Conservation (phyloP, 2,113 vertebrate species). For the Bagarius yarrelli region DNA sequence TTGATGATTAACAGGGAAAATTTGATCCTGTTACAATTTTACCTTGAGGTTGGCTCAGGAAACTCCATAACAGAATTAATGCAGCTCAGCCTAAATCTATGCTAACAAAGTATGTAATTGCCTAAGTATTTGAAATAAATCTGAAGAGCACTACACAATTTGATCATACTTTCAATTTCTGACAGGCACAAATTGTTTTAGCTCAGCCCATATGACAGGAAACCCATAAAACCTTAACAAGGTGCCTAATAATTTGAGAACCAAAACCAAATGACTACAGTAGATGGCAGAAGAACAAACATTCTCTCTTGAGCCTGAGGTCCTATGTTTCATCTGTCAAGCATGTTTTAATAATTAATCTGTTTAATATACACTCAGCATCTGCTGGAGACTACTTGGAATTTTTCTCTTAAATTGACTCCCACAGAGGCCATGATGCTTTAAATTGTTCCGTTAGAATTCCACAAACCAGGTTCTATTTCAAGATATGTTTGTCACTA, state of each 20-base stretch:
- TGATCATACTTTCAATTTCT: conserved; percentile 35
- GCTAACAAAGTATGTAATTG: conserved; percentile 40
- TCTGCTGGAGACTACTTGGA: conserved; percentile 75
- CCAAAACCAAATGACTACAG: conserved; percentile 71
- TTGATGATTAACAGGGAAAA: neutral
- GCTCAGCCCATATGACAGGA: conserved; percentile 47
- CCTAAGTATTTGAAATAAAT: conserved; percentile 25
- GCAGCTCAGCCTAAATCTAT: conserved; percentile 12
- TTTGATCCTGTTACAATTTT: neutral
- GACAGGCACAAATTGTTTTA: conserved; percentile 50
- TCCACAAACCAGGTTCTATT: conserved; percentile 64
- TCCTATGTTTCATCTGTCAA: conserved; percentile 80
- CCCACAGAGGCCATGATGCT: conserved; percentile 69
- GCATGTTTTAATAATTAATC: conserved; percentile 81
- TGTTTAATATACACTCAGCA: conserved; percentile 78
- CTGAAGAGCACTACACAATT: conserved; percentile 27
- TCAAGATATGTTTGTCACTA: conserved; percentile 53
- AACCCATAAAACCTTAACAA: conserved; percentile 63
- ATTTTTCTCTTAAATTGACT: conserved; percentile 70
- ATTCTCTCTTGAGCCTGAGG: conserved; percentile 74
- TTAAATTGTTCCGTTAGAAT: conserved; percentile 66
- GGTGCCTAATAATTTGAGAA: conserved; percentile 68
- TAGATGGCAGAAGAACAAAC: conserved; percentile 79
- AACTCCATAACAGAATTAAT: conserved; percentile 7
- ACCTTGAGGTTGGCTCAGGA: neutral